Base-by-base conservation (phyloP, 2,113 vertebrate species). In the Rhinolophus sinicus region DNA sequence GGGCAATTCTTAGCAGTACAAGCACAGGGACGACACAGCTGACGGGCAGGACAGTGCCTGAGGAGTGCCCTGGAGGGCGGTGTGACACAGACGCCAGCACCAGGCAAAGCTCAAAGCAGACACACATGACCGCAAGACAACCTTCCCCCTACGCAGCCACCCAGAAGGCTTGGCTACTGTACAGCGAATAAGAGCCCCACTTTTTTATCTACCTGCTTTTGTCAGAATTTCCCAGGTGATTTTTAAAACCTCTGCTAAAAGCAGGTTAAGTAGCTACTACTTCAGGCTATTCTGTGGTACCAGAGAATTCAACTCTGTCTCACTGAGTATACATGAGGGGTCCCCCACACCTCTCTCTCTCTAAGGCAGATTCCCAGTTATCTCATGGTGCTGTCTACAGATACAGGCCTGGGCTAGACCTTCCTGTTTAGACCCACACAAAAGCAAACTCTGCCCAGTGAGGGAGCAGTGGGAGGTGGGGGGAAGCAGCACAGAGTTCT, bases 211-310 rank as follows among this genome's bases (percentile, higher is more conserved):
- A 33, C 26, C 73, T 88, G 38, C 38, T 77, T 15, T n/a, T 56
- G 11, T 94, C 73, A 93, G 75, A 86, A 95, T 78, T 94, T 84
- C 80, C 78, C 87, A 93, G 64, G 22, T 78, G 38, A 38, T 70
- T 78, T 88, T 93, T 72, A 47, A 6, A 83, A 72, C 28, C 67
- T 88, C 52, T 54, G 11, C 75, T 82, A 8, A 56, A 81, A 96
- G 80, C 52, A 88, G 67, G 44, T 67, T 58, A 90, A 92, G 56
- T 22, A 82, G 56, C 10, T 44, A 33, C 13, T 38, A 33, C 67
- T 75, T 90, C 72, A 78, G 76, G 38, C 26, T 73, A 12, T 35
- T 87, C 77, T 78, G 15, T 67, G 69, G n/a, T 47, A 72, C 40
- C 22, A 44, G 22, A 56, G 50, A 69, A 77, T 50, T 52, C 81